A percentile compares a stretch with the other conserved stretches of the same genome.
Conservation (phyloP, 2,888 invertebrate species). For the Lamproptera curius region DNA sequence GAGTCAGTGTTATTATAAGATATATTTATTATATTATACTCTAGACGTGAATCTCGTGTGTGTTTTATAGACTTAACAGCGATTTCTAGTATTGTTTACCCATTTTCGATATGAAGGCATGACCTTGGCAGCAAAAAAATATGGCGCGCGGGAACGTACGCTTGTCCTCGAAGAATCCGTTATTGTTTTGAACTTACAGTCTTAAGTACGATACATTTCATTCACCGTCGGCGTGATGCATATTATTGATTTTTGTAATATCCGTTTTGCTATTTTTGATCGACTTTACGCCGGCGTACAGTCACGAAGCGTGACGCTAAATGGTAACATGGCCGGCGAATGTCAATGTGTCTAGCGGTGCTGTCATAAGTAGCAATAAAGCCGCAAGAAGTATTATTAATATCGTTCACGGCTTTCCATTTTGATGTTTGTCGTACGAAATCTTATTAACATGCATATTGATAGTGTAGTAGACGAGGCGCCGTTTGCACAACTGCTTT, state of each 20-base stretch:
- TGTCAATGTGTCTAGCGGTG: slow-evolving; percentile 46
- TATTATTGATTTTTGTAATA: slow-evolving; percentile 53
- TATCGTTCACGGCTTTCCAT: slow-evolving; percentile 18
- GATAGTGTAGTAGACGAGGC: no score
- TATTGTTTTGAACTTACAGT: slow-evolving; percentile 33
- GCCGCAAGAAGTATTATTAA: slow-evolving; percentile 27
- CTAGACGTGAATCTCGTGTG: slow-evolving; percentile 19
- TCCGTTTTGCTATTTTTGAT: slow-evolving; percentile 51
- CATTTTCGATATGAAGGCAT: slow-evolving; percentile 66
- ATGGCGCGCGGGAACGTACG: slow-evolving; percentile 74
- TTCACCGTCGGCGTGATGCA: slow-evolving; percentile 29
- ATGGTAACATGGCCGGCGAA: slow-evolving; percentile 73
- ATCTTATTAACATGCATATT: no score
- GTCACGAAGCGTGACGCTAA: slow-evolving; percentile 71
- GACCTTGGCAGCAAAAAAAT: slow-evolving; percentile 75
- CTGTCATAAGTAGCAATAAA: slow-evolving; percentile 45
- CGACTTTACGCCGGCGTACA: slow-evolving; percentile 51
- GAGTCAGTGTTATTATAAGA: slow-evolving; percentile 46
- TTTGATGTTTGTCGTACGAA: slow-evolving; percentile 29
- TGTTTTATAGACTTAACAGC: slow-evolving; percentile 24
- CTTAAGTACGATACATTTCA: slow-evolving; percentile 27
- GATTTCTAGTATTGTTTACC: slow-evolving; percentile 66
- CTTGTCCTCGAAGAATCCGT: slow-evolving; percentile 48
- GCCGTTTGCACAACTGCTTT: slow-evolving; percentile 37
- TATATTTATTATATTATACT: slow-evolving; percentile 28